These are phyloP conservation scores for Ctenochaetus hawaiiensis DNA, from an alignment of 2,797 vertebrate genomes.

Conservation along the genomic window DNA sequence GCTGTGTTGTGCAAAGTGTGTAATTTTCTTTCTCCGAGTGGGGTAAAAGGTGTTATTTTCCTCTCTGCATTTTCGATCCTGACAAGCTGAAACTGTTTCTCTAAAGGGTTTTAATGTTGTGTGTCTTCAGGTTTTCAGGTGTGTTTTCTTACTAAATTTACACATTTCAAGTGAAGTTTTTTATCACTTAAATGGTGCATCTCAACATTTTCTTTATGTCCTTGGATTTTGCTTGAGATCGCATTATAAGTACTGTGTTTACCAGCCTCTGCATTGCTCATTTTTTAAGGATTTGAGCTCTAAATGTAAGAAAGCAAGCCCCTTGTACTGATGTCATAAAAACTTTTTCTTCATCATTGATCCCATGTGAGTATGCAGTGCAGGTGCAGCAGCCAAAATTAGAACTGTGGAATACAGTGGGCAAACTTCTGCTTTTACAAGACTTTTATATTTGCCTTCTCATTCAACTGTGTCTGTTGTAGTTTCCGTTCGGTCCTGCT, in stretches of 20 bases:
- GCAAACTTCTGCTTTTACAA: slow-evolving; percentile 71
- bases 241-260: neutral
- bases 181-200: slow-evolving; percentile 3
- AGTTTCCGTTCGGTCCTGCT: slow-evolving; percentile 23
- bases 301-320: neutral
- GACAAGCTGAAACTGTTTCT: slow-evolving; percentile 13
- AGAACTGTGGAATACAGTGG: slow-evolving; percentile 36
- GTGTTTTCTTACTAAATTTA: slow-evolving; percentile 42
- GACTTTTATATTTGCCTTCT: slow-evolving; percentile 61
- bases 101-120: slow-evolving; percentile 8
- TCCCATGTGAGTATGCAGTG: slow-evolving; percentile 43
- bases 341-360: slow-evolving; percentile 46
- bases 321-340: slow-evolving; percentile 5
- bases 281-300: neutral
- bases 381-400: slow-evolving; percentile 69
- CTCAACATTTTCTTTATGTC: neutral
- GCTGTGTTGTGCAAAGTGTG: slow-evolving; percentile 61
- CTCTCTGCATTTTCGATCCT: slow-evolving; percentile 40
- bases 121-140: slow-evolving; percentile 19
- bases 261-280: neutral
- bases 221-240: neutral
- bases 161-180: slow-evolving; percentile 16
- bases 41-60: slow-evolving; percentile 71
- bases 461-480: slow-evolving; percentile 64
- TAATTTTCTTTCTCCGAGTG: slow-evolving; percentile 61